Evolutionary conservation across 1,140 invertebrate genomes (phyloP).

Genomic region (Sipha flava): DNA sequence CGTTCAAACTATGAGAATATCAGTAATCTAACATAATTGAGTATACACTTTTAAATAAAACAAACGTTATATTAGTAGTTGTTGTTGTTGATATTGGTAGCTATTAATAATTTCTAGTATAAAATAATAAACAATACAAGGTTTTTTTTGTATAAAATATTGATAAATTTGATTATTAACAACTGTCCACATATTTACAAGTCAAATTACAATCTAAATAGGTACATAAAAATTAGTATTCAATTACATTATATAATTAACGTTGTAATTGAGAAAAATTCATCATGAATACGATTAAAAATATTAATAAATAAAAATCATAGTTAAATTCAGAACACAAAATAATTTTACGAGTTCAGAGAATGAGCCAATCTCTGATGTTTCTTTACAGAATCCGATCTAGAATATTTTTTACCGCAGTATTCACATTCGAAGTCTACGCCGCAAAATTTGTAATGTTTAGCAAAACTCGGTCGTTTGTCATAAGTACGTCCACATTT

Average conservation of each 20-base stretch:
- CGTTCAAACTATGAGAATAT: not conserved
- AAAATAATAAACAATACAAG: not conserved
- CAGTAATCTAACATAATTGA: not conserved
- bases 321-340: not conserved
- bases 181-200: not conserved
- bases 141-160: not conserved
- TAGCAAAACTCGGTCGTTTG: slow-evolving; percentile 20
- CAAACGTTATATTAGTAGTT: no score
- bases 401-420: slow-evolving; percentile 28
- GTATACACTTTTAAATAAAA: not conserved
- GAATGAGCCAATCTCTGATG: slow-evolving; percentile 41
- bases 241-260: no score
- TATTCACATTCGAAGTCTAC: slow-evolving; percentile 11
- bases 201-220: not conserved
- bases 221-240: not conserved
- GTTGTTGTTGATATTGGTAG: not conserved
- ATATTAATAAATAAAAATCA: not conserved
- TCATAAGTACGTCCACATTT: slow-evolving; percentile 31
- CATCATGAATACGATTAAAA: not conserved
- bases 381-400: slow-evolving; percentile 34
- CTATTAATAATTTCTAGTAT: not conserved
- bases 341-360: slow-evolving; percentile 36
- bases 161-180: not conserved
- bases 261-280: not conserved
- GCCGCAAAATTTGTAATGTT: slow-evolving; percentile 29